Evolutionary conservation across 2,888 invertebrate species (phyloP).

Genomic region (Neoaliturus tenellus): DNA sequence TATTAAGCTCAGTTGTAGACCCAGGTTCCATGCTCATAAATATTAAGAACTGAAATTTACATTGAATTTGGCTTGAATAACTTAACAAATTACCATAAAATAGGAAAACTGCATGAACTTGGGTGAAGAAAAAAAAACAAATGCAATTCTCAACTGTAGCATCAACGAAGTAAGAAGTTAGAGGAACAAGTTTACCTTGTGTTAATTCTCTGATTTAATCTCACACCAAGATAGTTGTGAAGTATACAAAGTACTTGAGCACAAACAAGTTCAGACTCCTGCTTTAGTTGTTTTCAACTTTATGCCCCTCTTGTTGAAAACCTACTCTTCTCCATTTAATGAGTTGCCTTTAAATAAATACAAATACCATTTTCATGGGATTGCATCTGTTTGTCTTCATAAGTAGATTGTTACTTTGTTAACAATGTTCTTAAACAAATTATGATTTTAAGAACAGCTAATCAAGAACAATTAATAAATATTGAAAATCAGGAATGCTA

Average conservation of each 20-base stretch:
- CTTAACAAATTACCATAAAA: background rate
- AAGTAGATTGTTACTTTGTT: too few species aligned
- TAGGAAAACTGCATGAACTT: background rate
- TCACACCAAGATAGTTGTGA: constrained; percentile 11
- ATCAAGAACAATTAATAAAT: too few species aligned
- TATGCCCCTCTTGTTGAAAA: constrained; percentile 9
- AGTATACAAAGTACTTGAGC: constrained; percentile 24
- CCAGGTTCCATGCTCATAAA: too few species aligned
- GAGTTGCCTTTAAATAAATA: background rate
- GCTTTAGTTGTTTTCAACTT: constrained; percentile 32
- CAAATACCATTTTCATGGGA: too few species aligned
- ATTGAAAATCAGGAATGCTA: too few species aligned
- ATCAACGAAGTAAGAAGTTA: constrained; percentile 19
- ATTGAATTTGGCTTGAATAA: background rate
- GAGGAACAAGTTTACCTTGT: constrained; percentile 4
- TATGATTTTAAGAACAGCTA: too few species aligned
- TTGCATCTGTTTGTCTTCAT: too few species aligned
- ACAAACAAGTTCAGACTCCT: constrained; percentile 3
- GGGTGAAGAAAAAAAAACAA: background rate
- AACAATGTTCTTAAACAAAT: too few species aligned
- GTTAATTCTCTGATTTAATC: constrained; percentile 28
- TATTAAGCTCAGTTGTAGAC: too few species aligned
- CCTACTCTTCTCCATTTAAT: constrained; percentile 2
- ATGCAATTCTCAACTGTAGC: background rate
- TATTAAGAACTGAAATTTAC: background rate